These are phyloP conservation scores for Rhadinocentrus ornatus DNA, from an alignment of 2,797 vertebrate genomes.

Conservation along the genomic window DNA sequence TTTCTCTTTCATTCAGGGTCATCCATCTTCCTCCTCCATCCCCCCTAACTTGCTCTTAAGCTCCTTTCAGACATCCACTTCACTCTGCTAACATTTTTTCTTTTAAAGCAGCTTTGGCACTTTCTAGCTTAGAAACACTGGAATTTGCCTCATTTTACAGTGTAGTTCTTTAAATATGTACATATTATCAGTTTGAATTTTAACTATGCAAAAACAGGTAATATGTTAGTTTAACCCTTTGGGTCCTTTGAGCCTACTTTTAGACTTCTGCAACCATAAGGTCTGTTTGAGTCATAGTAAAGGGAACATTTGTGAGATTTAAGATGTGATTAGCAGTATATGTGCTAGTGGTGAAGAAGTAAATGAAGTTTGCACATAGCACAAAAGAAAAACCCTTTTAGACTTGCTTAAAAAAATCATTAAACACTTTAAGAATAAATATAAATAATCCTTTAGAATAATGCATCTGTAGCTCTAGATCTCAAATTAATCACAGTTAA, in stretches of 20 bases:
- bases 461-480: too few species aligned
- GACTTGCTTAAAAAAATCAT: not conserved
- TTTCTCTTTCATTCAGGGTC: conserved; percentile 28
- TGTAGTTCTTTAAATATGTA: not conserved
- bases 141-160: not conserved
- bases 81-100: conserved; percentile 4
- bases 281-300: not conserved
- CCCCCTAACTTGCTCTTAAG: not conserved
- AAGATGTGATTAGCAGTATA: too few species aligned
- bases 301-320: not conserved
- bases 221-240: not conserved
- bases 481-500: too few species aligned
- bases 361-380: not conserved
- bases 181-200: not conserved
- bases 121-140: not conserved
- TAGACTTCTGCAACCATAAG: too few species aligned
- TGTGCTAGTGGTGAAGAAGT: not conserved
- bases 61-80: conserved; percentile 14
- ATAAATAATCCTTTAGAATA: not conserved
- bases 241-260: too few species aligned
- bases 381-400: not conserved
- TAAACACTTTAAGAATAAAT: not conserved
- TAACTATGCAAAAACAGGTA: not conserved
- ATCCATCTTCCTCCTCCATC: not conserved
- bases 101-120: not conserved